These are phyloP conservation scores for Oceanites oceanicus DNA, from an alignment of 2,113 vertebrate genomes.

Conservation along the genomic window DNA sequence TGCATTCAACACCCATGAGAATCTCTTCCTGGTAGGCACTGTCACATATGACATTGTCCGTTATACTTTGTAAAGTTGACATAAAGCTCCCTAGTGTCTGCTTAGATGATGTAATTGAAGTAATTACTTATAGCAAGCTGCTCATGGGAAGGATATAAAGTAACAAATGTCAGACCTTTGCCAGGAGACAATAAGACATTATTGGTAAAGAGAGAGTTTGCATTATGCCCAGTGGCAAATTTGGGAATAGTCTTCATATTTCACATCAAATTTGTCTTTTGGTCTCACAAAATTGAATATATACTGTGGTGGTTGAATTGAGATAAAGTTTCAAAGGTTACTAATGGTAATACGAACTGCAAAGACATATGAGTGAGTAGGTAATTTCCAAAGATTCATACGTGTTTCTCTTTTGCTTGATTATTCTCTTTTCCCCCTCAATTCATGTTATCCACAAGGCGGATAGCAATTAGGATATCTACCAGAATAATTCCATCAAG, in stretches of 20 bases:
- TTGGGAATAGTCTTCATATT: not conserved
- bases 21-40: not conserved
- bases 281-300: not conserved
- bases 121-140: constrained; percentile 37
- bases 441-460: not conserved
- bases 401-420: not conserved
- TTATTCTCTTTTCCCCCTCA: not conserved
- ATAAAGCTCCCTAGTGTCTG: not conserved
- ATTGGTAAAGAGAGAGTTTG: not conserved
- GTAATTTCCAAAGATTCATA: not conserved
- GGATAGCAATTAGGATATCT: not conserved
- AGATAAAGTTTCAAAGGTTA: not conserved
- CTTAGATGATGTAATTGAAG: constrained; percentile 46
- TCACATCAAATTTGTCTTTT: not conserved
- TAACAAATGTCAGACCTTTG: constrained; percentile 24
- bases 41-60: not conserved
- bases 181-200: not conserved
- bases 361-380: not conserved
- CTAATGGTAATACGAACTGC: not conserved
- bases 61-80: constrained; percentile 4
- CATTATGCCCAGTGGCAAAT: not conserved
- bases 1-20: not conserved
- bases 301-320: not conserved
- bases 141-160: not conserved
- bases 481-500: not conserved